Base-by-base conservation (phyloP, 1,140 invertebrate genomes). In the Drosophila asahinai region DNA sequence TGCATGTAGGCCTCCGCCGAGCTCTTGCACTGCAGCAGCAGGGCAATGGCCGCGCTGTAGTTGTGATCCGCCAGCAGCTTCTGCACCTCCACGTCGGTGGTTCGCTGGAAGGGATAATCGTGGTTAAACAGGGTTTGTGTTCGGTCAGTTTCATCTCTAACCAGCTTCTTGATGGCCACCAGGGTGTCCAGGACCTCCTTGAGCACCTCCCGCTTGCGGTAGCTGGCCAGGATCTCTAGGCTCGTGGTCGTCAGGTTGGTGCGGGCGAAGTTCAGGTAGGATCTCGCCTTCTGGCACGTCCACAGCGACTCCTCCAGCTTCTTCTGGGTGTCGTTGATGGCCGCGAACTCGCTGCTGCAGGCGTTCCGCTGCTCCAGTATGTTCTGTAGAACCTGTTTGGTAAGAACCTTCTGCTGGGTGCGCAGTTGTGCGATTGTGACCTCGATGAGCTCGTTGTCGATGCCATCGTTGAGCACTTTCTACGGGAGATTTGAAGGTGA, bases 361-460 rank as follows among this genome's bases (percentile, higher is more conserved):
- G 96, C 94, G 76, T 95, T 96, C 59, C 98, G 96, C 76, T 99
- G 97, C 92, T 99, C 96, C 11, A 98, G 94, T 80, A 99, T 98
- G 17, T 99, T 94, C 78, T 98, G 97, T 0, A 98, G 95, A 0
- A 99, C 97, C 93, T 98, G 97, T 78, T 97, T 98, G 0, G 97
- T 98, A 1, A 99, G 97, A 33, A 98, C 97, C 92, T 96, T 95
- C 64, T 97, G 95, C 89, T 98, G 97, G 57, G 95, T 95, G 64
- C 95, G 94, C 17, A 97, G 93, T 68, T 95, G 94, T 70, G 95
- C 95, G 73, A 96, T 95, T 67, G 96, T 95, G 36, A 94, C 92
- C 80, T 96, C 95, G 65, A 97, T 96, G 47, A 96, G 93, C 70
- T 96, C 94, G 38, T 95, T 94, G 67, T 96, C 95, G 19, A 96